Base-by-base conservation (phyloP, 2,888 invertebrate species). In the Hypselothyrea guttata region DNA sequence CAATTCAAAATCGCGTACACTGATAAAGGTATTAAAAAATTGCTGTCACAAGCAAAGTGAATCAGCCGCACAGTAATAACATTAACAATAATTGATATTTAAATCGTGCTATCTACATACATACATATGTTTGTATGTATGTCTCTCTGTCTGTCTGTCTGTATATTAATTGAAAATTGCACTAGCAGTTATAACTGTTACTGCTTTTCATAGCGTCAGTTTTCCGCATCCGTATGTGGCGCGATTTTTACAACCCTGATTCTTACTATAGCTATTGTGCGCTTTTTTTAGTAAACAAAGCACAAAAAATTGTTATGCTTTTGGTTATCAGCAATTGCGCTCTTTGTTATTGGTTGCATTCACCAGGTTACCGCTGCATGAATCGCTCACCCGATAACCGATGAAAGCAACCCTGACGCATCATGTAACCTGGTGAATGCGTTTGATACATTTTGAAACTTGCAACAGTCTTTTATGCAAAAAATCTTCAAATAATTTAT, bases 31-130 rank as follows among this genome's bases (percentile, higher is more conserved):
- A 48, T 33, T 52, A 34, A n/a, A n/a, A n/a, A 59, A 22, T 58
- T 33, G 35, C 8, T 33, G 37, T 28, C 47, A 47, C 42, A 62
- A 67, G 64, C 48, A 60, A n/a, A 71, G 40, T 78, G 81, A 78
- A 60, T 78, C 83, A 79, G 34, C 35, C 0, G 1, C 12, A 13
- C 22, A 57, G 55, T 42, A 22, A 22, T 16, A 38, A n/a, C 18
- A 11, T 34, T 8, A 30, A 27, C 15, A 37, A 35, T 31, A 22
- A 34, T 37, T 42, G n/a, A 4, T 31, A 30, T 34, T 37, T 11
- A 15, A 46, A 47, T n/a, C n/a, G n/a, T n/a, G n/a, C n/a, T n/a
- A n/a, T n/a, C n/a, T n/a, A n/a, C n/a, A n/a, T n/a, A n/a, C n/a
- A n/a, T n/a, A n/a, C n/a, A n/a, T 38, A 34, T 57, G 11, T 37